phyloP scores from a whole-genome alignment of 2,888 invertebrate genomes.

The Idaea dimidiata region DNA sequence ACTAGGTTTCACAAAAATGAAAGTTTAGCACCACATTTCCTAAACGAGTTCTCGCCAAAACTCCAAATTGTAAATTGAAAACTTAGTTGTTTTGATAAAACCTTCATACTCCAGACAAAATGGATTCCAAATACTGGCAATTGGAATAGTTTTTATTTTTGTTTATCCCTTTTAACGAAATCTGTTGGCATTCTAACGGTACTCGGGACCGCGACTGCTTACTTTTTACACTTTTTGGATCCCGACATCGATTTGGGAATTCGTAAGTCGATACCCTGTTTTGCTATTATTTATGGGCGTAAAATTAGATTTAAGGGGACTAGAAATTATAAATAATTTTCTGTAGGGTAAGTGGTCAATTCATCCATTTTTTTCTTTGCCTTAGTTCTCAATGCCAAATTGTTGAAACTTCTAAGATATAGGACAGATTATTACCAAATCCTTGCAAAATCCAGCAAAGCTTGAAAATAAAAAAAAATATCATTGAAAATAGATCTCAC shows the following conservation, averaged over 20 bases:
- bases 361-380: not conserved
- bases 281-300: not conserved
- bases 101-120: slow-evolving; percentile 59
- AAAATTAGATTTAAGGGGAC: not conserved
- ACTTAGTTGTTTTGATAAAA: slow-evolving; percentile 1
- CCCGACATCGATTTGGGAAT: slow-evolving; percentile 60
- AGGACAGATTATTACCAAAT: too few relatives aligned
- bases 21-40: too few relatives aligned
- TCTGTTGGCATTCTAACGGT: slow-evolving; percentile 76
- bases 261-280: not conserved
- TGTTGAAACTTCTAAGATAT: too few relatives aligned
- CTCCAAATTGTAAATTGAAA: too few relatives aligned
- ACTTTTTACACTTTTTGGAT: slow-evolving; percentile 71
- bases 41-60: too few relatives aligned
- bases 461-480: too few relatives aligned
- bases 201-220: slow-evolving; percentile 60
- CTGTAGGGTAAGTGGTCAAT: not conserved
- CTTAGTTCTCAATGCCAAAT: not conserved
- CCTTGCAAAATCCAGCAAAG: too few relatives aligned
- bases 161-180: slow-evolving; percentile 59
- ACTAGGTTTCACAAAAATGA: too few relatives aligned
- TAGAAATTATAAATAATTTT: not conserved
- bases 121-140: slow-evolving; percentile 77
- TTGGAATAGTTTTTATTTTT: slow-evolving; percentile 76
- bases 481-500: too few relatives aligned